Conservation (phyloP, 2,888 invertebrate genomes). For the Calliphora vomitoria region DNA sequence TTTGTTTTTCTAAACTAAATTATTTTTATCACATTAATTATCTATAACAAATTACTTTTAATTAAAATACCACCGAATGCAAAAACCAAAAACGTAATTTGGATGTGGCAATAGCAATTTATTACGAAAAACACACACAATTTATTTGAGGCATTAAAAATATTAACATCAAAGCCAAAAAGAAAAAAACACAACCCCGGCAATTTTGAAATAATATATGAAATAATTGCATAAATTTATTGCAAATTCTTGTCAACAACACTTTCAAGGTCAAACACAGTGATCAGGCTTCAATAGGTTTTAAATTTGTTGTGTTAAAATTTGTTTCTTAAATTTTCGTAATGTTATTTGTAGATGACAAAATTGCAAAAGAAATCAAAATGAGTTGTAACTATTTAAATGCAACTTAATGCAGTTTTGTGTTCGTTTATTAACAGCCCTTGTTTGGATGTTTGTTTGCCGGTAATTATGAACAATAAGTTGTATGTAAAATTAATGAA, state of each 20-base stretch:
- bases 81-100: neutral
- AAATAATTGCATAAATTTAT: neutral
- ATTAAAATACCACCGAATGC: constrained; percentile 29
- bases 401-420: neutral
- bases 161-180: neutral
- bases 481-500: constrained; percentile 32
- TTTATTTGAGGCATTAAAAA: constrained; percentile 3
- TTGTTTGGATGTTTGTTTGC: constrained; percentile 23
- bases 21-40: constrained; percentile 34
- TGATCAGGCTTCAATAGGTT: neutral
- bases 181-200: neutral
- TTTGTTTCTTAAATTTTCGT: neutral
- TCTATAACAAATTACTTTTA: constrained; percentile 23
- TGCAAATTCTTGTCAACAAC: constrained; percentile 49
- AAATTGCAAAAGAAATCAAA: neutral
- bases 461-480: constrained; percentile 54
- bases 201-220: neutral
- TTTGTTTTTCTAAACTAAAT: too few species aligned
- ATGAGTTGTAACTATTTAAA: neutral
- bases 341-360: neutral
- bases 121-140: neutral
- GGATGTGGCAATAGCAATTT: constrained; percentile 1
- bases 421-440: constrained; percentile 46
- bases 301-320: neutral
- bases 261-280: constrained; percentile 28